Base-by-base conservation (phyloP, 2,888 invertebrate genomes). In the Biston betularia region DNA sequence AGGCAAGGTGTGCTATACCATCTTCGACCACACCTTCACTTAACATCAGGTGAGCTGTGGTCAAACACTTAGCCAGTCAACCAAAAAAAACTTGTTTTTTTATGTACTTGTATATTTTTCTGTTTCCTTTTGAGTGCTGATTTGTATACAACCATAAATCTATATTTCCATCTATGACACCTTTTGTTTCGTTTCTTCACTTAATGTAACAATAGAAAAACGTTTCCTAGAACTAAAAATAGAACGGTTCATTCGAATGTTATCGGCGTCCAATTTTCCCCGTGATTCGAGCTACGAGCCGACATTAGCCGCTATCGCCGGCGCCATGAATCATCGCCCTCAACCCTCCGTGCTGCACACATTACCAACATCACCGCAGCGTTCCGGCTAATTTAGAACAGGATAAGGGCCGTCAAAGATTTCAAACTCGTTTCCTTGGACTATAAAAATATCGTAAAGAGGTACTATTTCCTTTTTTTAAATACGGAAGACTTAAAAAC, bases 321-420 rank as follows among this genome's bases (percentile, higher is more conserved):
- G 80, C 82, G 76, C 71, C 79, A 84, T 87, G 85, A 87, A 87
- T 88, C 86, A 86, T 85, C 75, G 71, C 75, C 72, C 64, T 72
- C 69, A 6, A 74, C 77, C 76, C 70, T 75, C 69, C 50, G 54
- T 6, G 33, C 38, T 53, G 15, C 64, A 50, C 60, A 54, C 58
- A 54, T 42, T 14, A 49, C 58, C 71, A 72, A 70, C 79, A 75
- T 82, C 84, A 85, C 80, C 80, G 79, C 75, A 80, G 40, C 48
- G 57, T 54, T 54, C 57, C 38, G 85, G 79, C 83, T 87, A 87
- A 87, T 87, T 87, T 83, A 81, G 76, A 82, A 68, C 65, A 52
- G 10, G 45, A 46, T 35, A 33, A 42, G 53, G 63, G 24, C 12
- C 12, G 40, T 33, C 6, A 34, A 35, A 46, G 38, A 11, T 38